These are phyloP conservation scores for Charaxes varanes DNA, from an alignment of 1,140 invertebrate genomes.

Conservation along the genomic window DNA sequence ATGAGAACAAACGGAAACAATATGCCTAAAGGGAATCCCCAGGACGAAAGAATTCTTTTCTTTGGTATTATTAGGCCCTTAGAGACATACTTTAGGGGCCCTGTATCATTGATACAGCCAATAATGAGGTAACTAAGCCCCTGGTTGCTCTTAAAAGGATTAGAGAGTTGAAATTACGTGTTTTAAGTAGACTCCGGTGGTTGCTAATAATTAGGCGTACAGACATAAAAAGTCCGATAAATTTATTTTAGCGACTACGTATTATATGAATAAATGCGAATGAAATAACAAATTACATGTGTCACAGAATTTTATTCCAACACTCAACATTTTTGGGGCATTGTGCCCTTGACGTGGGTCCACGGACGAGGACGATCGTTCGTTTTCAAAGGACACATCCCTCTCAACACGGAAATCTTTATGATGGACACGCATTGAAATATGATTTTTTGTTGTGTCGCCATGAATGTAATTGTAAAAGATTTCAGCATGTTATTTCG, in stretches of 20 bases:
- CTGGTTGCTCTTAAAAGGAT: too few species aligned
- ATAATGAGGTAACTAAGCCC: too few species aligned
- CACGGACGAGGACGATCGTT: conserved; percentile 21
- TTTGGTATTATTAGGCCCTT: too few species aligned
- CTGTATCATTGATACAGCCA: too few species aligned
- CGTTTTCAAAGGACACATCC: conserved; percentile 23
- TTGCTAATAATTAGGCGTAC: not conserved
- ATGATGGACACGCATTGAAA: conserved; percentile 43
- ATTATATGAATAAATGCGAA: conserved; percentile 11
- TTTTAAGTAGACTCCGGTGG: too few species aligned
- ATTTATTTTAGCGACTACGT: too few species aligned
- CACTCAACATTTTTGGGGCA: conserved; percentile 21
- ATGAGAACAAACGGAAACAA: too few species aligned
- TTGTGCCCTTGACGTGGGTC: conserved; percentile 53
- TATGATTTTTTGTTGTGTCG: not conserved
- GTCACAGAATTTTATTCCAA: conserved; percentile 41
- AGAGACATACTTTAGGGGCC: too few species aligned
- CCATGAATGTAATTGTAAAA: not conserved
- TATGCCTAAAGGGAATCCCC: too few species aligned
- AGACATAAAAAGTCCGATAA: not conserved
- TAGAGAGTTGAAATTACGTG: too few species aligned
- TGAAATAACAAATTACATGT: conserved; percentile 26
- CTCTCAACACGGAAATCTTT: conserved; percentile 43
- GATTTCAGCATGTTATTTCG: too few species aligned
- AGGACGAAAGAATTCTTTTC: too few species aligned